phyloP scores from a whole-genome alignment of 2,113 vertebrate genomes.

The Rhinogobius similis region DNA sequence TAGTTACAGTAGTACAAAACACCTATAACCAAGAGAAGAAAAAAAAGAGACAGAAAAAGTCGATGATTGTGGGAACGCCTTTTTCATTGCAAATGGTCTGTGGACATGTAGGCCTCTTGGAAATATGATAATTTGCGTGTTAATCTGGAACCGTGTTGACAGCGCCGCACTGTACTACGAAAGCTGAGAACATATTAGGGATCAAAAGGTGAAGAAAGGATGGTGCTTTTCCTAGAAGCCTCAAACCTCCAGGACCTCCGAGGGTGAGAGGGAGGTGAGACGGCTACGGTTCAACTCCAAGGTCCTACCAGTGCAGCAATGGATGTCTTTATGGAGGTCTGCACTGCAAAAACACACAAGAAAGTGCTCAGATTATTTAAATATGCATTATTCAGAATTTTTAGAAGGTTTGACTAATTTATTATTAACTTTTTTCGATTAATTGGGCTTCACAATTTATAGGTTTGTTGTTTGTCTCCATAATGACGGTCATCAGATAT shows the following conservation, averaged over 20 bases:
- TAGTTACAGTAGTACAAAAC: not conserved
- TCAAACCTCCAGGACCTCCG: not conserved
- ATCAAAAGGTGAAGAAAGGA: slow-evolving; percentile 4
- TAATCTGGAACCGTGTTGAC: not conserved
- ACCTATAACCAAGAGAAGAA: not conserved
- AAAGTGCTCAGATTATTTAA: not conserved
- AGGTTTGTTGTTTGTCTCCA: no score
- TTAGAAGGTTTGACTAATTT: no score
- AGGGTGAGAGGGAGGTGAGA: not conserved
- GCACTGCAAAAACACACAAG: not conserved
- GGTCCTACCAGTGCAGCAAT: not conserved
- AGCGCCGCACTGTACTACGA: not conserved
- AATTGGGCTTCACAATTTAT: no score
- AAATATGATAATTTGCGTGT: not conserved
- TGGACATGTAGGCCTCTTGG: not conserved
- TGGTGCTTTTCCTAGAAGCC: not conserved
- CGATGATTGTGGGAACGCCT: not conserved
- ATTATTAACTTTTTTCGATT: no score
- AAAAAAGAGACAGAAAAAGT: not conserved
- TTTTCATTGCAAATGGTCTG: not conserved
- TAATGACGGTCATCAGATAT: no score
- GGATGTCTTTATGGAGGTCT: not conserved
- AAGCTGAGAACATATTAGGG: not conserved
- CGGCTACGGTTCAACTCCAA: not conserved
- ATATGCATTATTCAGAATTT: not conserved